Conservation (phyloP, 1,140 invertebrate species). For the Danaus plexippus region DNA sequence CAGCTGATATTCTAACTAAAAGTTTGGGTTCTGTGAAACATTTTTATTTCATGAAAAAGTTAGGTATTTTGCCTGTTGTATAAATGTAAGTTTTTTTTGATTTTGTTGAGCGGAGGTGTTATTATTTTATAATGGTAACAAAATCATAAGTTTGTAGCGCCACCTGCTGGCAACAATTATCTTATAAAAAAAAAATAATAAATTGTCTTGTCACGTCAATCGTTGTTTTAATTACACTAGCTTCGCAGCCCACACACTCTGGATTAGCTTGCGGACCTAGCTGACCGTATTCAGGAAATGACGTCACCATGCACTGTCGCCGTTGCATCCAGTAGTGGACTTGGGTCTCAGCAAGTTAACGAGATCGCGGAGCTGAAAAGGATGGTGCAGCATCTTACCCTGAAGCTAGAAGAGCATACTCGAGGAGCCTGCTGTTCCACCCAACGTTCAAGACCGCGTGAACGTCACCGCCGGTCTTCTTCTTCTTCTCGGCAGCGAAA, state of each 20-base stretch:
- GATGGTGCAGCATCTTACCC: conserved; percentile 6
- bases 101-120: too few relatives aligned
- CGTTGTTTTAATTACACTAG: too few relatives aligned
- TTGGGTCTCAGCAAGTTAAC: neutral
- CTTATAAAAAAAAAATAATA: too few relatives aligned
- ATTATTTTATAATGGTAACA: too few relatives aligned
- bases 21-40: too few relatives aligned
- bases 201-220: too few relatives aligned
- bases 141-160: too few relatives aligned
- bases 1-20: too few relatives aligned
- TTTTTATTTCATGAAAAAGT: too few relatives aligned
- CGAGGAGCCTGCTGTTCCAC: neutral
- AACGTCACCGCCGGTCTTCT: conserved; percentile 1
- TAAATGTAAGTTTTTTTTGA: too few relatives aligned
- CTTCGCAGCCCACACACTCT: conserved; percentile 15
- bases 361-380: conserved; percentile 16
- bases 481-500: conserved; percentile 3
- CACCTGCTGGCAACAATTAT: too few relatives aligned
- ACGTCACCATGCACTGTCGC: conserved; percentile 13
- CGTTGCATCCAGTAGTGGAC: neutral
- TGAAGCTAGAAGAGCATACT: conserved; percentile 3
- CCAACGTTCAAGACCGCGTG: conserved; percentile 1
- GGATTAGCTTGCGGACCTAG: conserved; percentile 17
- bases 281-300: conserved; percentile 18
- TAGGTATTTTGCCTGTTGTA: too few relatives aligned